Base-by-base conservation (phyloP, 2,797 vertebrate genomes). In the Aplochiton taeniatus region DNA sequence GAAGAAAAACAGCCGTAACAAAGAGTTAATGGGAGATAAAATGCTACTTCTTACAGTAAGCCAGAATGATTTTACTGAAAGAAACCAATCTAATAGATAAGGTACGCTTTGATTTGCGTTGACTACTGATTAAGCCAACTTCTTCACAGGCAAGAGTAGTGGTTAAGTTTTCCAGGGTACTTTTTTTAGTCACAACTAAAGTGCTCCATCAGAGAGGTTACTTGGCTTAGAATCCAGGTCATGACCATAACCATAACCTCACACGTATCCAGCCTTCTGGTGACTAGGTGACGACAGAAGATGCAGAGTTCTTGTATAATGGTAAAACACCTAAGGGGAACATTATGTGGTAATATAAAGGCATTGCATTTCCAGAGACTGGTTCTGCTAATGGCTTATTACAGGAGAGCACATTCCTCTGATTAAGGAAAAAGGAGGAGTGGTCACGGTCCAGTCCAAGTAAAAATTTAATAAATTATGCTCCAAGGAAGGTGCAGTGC, bases 331-430 rank as follows among this genome's bases (percentile, higher is more conserved):
- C 80, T 77, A 14, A 65, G 60, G 18, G 20, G 50, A 60, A 47
- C 42, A 68, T 71, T 65, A 62, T 57, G 76, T 12, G 9, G 71
- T 77, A 80, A 81, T 77, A 78, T 47, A 60, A 60, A 13, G 83
- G 4, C 63, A 49, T 67, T 18, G 65, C 58, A 31, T 59, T 58
- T 31, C 63, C 66, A 80, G 74, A 42, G 76, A 80, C 79, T 70
- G 70, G 58, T 75, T 75, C 76, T 69, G 74, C 76, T 80, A 79
- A 78, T 79, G 77, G 78, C 60, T 79, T 74, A 82, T 86, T 83
- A 84, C 77, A 12, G 74, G 77, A 19, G 63, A 31, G 59, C 63
- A 53, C 74, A 78, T 82, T 78, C 71, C 83, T 83, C 70, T 63
- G 60, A 48, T 55, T 77, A 66, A 70, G 58, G 52, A 70, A 77